Evolutionary conservation across 92 coral and sea anemone genomes (phyloP), one percentile per base, ranked within the genome.

Genomic region (Paramuricea clavata): DNA sequence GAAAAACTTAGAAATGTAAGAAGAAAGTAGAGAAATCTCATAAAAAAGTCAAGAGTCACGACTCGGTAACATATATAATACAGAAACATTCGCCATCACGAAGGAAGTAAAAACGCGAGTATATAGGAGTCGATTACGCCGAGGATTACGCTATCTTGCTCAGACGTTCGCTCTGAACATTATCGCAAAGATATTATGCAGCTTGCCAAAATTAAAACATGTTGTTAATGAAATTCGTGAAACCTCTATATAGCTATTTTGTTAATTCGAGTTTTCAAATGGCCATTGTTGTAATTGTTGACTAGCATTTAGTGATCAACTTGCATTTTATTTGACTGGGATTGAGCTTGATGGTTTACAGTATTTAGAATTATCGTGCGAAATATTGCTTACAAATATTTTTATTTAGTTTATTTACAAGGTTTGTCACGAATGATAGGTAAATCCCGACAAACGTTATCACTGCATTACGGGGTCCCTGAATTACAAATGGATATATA

Each of bases 1-100:
- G 26, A 54, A 65, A 65, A 65, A 65, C 72, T 65, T 60, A 27
- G 32, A 60, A 26, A 22, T 60, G 68, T 52, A 52, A 52, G 16
- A 60, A 57, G n/a, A 12, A 60, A 60, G 28, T 60, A 27, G 68
- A 60, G 68, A 60, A 60, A 60, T 19, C 31, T 23, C 31, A 22
- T 6, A 60, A 60, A 60, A 60, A 60, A 15, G 2, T 60, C 68
- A 17, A 17, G 65, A 22, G 54, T 12, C 54, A 47, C 7, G 16
- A 65, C 21, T 11, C 31, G 19, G 15, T 30, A 13, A 28, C 35
- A 15, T 15, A 65, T 39, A 65, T 5, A 65, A 31, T 6, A 8
- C 41, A 28, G 4, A 21, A 19, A 23, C 11, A 10, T 54, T 19
- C 62, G 62, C 17, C 3, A 10, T 13, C 7, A 54, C 17, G 23